phyloP scores from a whole-genome alignment of 2,797 vertebrate species.

The Acipenser ruthenus region DNA sequence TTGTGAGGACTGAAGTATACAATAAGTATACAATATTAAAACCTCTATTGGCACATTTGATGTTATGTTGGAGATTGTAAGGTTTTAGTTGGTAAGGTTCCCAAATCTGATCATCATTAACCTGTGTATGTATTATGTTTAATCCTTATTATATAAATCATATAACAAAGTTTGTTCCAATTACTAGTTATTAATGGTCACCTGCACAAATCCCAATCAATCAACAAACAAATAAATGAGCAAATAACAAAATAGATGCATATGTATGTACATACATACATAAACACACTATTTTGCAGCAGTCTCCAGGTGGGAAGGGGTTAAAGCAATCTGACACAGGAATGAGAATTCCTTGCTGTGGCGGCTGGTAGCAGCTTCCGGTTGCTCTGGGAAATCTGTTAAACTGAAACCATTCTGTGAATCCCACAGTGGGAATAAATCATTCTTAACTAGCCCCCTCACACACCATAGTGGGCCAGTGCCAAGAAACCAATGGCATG shows the following conservation, averaged over 20 bases:
- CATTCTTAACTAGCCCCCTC: constrained; percentile 45
- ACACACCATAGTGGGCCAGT: constrained; percentile 27
- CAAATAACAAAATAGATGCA: no score
- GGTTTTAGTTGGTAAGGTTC: no score
- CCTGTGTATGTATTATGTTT: no score
- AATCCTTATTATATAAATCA: no score
- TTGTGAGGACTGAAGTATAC: no score
- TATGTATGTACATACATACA: not conserved
- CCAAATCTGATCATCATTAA: no score
- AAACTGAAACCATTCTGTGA: constrained; percentile 40
- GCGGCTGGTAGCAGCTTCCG: constrained; percentile 41
- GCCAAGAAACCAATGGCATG: constrained; percentile 28
- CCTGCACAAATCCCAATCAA: not conserved
- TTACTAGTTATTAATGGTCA: no score
- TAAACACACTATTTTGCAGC: not conserved
- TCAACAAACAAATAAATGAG: not conserved
- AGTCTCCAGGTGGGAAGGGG: not conserved
- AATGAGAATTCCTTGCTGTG: constrained; percentile 38
- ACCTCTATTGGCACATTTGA: no score
- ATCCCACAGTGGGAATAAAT: constrained; percentile 39
- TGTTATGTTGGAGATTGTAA: no score
- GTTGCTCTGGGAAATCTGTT: constrained; percentile 44
- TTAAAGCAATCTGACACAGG: constrained; percentile 14
- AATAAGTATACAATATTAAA: no score
- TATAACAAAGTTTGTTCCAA: no score